phyloP scores from a whole-genome alignment of 2,113 vertebrate species.

The Alaudala cheleensis region DNA sequence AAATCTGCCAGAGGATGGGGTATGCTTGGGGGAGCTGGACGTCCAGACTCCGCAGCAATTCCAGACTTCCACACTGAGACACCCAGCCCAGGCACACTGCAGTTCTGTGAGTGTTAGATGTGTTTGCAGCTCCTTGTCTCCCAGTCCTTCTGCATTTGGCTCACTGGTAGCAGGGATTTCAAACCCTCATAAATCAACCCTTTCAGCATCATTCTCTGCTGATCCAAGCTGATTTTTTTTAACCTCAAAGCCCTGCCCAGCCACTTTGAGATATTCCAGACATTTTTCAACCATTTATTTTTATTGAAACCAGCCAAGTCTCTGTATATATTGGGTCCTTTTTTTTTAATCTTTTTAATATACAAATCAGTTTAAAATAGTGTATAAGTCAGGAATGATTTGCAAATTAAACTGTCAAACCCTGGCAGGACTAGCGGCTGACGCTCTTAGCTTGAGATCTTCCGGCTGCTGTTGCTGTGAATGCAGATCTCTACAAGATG shows the following conservation, averaged over 20 bases:
- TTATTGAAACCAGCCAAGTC: conserved; percentile 59
- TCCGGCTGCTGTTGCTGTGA: not conserved
- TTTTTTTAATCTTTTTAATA: conserved; percentile 20
- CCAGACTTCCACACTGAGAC: not conserved
- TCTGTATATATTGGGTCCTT: conserved; percentile 35
- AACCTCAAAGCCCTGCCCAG: conserved; percentile 11
- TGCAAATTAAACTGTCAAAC: conserved; percentile 62
- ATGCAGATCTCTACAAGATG: not conserved
- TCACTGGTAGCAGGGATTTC: conserved; percentile 6
- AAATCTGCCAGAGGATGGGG: not conserved
- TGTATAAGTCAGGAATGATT: conserved; percentile 58
- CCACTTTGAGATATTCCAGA: conserved; percentile 56
- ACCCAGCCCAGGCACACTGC: not conserved
- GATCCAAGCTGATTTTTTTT: conserved; percentile 51
- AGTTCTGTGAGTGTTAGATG: not conserved
- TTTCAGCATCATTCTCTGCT: conserved; percentile 46
- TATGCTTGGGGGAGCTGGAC: not conserved
- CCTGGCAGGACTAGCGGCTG: not conserved
- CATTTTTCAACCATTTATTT: conserved; percentile 64
- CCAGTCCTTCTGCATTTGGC: conserved; percentile 1
- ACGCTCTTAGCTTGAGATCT: not conserved
- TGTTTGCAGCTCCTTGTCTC: not conserved
- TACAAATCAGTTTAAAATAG: conserved; percentile 63
- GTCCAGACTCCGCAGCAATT: not conserved
- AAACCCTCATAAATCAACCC: conserved; percentile 29